Conservation (phyloP, 1,140 invertebrate species). For the Meloidogyne hapla region DNA sequence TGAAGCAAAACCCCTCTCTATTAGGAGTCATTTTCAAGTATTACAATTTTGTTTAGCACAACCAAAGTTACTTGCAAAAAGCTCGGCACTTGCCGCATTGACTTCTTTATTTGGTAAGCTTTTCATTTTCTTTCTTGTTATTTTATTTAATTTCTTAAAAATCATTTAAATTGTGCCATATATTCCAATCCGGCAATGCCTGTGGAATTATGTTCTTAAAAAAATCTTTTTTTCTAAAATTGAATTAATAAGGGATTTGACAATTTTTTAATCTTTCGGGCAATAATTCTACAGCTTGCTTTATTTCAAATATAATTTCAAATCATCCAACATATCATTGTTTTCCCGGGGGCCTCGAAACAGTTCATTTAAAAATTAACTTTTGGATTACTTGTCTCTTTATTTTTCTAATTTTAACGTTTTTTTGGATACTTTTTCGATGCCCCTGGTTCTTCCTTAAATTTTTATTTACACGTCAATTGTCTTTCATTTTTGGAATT, state of each 20-base stretch:
- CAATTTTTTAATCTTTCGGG: too few relatives aligned
- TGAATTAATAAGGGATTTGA: too few relatives aligned
- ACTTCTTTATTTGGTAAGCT: slow-evolving; percentile 31
- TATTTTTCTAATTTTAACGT: background rate
- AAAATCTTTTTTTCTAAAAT: too few relatives aligned
- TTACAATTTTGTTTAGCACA: slow-evolving; percentile 35
- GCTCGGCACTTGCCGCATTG: slow-evolving; percentile 39
- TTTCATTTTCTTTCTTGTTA: slow-evolving; percentile 13
- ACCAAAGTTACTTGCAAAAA: slow-evolving; percentile 42
- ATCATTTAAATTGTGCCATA: too few relatives aligned
- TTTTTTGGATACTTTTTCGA: background rate
- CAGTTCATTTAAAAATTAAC: too few relatives aligned
- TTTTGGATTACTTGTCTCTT: background rate
- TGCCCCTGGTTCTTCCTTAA: background rate
- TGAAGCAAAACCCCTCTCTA: background rate
- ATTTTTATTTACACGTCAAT: background rate
- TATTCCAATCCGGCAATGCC: too few relatives aligned
- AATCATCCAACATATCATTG: too few relatives aligned
- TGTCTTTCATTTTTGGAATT: background rate
- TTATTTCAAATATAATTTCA: too few relatives aligned
- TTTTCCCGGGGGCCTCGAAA: background rate
- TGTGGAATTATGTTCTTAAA: too few relatives aligned
- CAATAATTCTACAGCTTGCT: too few relatives aligned
- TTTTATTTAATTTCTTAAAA: slow-evolving; percentile 6
- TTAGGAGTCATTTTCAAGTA: background rate